Conservation (phyloP, 2,888 invertebrate species). For the Trissolcus brochymenae region DNA sequence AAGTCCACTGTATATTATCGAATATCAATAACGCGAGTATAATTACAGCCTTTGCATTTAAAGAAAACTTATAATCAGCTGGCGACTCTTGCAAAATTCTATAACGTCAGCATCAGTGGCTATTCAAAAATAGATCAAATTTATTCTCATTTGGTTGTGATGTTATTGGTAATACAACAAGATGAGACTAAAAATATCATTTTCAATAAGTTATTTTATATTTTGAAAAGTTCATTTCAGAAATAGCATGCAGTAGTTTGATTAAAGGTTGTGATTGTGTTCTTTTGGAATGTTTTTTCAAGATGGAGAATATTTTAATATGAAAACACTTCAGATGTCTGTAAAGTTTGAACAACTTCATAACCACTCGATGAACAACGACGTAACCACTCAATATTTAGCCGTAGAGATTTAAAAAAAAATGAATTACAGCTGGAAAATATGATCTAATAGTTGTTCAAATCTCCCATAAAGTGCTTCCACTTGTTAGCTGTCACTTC, state of each 20-base stretch:
- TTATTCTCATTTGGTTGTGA: too few species aligned
- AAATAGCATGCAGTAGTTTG: too few species aligned
- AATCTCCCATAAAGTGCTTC: conserved; percentile 33
- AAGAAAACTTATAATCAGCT: conserved; percentile 24
- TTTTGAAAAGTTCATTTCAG: too few species aligned
- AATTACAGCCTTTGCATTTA: conserved; percentile 47
- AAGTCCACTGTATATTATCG: conserved; percentile 53
- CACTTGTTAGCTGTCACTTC: conserved; percentile 26
- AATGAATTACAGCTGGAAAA: conserved; percentile 25
- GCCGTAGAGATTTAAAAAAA: background rate
- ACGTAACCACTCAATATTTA: background rate
- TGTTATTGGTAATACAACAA: too few species aligned
- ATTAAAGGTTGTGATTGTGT: too few species aligned
- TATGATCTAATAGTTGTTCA: conserved; percentile 33
- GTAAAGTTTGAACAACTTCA: background rate
- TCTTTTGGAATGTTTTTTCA: too few species aligned
- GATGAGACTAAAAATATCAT: too few species aligned
- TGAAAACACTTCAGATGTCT: too few species aligned
- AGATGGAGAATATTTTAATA: too few species aligned
- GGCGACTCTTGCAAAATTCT: background rate
- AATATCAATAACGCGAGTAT: conserved; percentile 52
- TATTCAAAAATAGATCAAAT: too few species aligned
- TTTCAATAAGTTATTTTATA: too few species aligned
- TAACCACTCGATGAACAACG: background rate
- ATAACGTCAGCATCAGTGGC: too few species aligned